Evolutionary conservation across 30 jellyfish, hydroid and myxozoan genomes (phyloP).

Genomic region (Mastigias papua): DNA sequence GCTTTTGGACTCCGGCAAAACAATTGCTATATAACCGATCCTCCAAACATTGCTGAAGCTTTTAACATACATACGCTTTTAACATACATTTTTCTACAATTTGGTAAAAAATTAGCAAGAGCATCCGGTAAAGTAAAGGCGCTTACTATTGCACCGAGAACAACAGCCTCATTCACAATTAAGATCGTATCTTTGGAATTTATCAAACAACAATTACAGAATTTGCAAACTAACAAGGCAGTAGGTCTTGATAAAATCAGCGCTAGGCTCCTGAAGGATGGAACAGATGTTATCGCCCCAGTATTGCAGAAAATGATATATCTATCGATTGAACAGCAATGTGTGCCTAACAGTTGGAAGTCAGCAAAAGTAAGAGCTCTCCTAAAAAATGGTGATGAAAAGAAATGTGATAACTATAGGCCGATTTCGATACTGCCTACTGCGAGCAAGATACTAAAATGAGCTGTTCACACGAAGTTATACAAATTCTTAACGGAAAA

Average conservation of each 20-base stretch:
- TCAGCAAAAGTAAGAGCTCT: conserved; percentile 61
- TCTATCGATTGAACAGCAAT: conserved; percentile 50
- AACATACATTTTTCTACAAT: conserved; percentile 24
- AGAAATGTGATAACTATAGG: conserved; percentile 29
- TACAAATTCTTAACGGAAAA: background rate
- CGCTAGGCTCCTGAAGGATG: conserved; percentile 66
- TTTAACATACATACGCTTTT: conserved; percentile 49
- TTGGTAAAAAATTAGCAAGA: conserved; percentile 56
- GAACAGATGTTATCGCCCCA: conserved; percentile 46
- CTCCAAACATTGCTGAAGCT: conserved; percentile 51
- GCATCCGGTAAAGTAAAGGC: conserved; percentile 17
- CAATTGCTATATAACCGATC: conserved; percentile 32
- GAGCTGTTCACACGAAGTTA: background rate
- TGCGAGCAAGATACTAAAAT: background rate
- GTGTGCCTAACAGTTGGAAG: conserved; percentile 51
- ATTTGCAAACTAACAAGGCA: conserved; percentile 51
- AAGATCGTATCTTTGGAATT: conserved; percentile 52
- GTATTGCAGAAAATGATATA: conserved; percentile 40
- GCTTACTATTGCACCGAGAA: conserved; percentile 39
- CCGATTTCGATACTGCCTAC: background rate
- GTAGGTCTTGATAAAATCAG: conserved; percentile 57
- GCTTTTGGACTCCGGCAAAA: conserved; percentile 48
- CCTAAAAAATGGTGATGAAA: conserved; percentile 39
- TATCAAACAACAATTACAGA: conserved; percentile 29
- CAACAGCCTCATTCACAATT: conserved; percentile 40